Evolutionary conservation across 2,888 invertebrate genomes (phyloP).

Genomic region (Cacoxenus indagator): DNA sequence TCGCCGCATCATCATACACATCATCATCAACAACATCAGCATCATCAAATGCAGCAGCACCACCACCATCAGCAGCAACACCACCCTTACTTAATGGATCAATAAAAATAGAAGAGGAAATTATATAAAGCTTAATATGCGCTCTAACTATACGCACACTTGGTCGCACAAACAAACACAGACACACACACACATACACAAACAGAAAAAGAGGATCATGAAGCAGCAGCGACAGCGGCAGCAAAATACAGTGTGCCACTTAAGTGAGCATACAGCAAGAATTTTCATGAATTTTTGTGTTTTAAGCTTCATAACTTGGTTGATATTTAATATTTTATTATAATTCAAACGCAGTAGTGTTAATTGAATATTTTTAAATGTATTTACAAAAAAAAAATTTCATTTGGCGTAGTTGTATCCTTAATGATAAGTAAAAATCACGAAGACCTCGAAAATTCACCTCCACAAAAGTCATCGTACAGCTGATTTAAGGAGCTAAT

Average conservation of each 20-base stretch:
- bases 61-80: constrained; percentile 26
- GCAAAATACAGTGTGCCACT: neutral
- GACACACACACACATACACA: constrained; percentile 25
- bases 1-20: constrained; percentile 20
- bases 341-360: no score
- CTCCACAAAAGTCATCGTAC: no score
- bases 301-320: no score
- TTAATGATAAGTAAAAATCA: no score
- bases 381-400: no score
- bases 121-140: constrained; percentile 23
- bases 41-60: constrained; percentile 32
- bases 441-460: no score
- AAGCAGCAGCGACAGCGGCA: neutral
- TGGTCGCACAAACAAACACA: constrained; percentile 8
- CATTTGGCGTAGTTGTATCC: no score
- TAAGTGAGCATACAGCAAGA: neutral
- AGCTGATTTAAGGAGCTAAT: no score
- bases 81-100: constrained; percentile 62
- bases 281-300: neutral
- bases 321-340: no score
- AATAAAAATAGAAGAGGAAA: constrained; percentile 54
- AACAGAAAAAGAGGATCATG: constrained; percentile 11
- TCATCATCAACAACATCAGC: constrained; percentile 34
- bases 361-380: no score
- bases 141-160: constrained; percentile 20